phyloP scores from a whole-genome alignment of 2,113 vertebrate species.

The Strigops habroptila region DNA sequence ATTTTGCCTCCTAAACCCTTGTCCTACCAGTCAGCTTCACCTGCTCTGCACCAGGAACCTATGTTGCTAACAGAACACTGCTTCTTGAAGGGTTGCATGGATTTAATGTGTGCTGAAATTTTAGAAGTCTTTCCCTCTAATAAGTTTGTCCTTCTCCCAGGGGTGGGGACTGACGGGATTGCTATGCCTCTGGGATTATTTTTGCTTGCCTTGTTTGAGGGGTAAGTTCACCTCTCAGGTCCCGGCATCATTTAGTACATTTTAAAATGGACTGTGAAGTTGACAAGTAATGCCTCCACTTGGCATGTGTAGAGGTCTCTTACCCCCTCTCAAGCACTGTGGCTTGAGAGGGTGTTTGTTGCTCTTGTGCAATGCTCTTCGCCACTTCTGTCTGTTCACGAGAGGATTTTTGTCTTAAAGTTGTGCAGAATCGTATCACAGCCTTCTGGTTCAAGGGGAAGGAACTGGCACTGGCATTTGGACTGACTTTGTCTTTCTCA shows the following conservation, averaged over 20 bases:
- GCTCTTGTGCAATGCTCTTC: neutral
- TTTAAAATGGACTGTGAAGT: neutral
- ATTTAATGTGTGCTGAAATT: neutral
- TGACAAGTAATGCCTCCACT: neutral
- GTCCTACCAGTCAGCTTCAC: neutral
- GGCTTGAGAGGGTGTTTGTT: neutral
- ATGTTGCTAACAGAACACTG: neutral
- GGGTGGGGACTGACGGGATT: neutral
- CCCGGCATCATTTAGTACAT: neutral
- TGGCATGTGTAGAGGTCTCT: fast-evolving
- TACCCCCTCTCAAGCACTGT: neutral
- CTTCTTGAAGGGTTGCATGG: neutral
- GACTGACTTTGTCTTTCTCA: conserved; percentile 80
- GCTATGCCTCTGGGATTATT: neutral
- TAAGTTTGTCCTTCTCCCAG: neutral
- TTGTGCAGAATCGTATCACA: conserved; percentile 83
- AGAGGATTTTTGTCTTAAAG: conserved; percentile 14
- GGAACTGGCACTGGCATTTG: conserved; percentile 80
- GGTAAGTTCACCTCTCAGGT: neutral
- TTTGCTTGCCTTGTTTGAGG: neutral
- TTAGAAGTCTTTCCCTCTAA: neutral
- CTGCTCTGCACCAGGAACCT: neutral
- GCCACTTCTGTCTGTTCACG: neutral
- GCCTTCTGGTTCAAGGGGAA: conserved; percentile 85
- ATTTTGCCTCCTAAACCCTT: neutral